phyloP scores from a whole-genome alignment of 1,140 invertebrate genomes.

The Scaptomyza hsui region DNA sequence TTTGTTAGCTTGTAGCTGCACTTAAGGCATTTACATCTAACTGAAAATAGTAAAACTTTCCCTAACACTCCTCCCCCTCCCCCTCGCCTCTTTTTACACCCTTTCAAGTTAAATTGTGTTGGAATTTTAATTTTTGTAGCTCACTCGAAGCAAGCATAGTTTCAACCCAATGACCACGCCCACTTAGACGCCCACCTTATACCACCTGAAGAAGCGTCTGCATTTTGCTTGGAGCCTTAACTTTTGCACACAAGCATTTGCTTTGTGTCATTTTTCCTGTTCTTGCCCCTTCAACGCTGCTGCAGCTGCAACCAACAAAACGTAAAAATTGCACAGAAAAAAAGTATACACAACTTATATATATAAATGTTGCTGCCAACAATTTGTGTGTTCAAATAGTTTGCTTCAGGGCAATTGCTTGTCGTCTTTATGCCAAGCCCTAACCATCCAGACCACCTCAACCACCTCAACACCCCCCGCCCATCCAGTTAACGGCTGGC shows the following conservation, averaged over 20 bases:
- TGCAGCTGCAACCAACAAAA: neutral
- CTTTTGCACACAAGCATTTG: constrained; percentile 73
- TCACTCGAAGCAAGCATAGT: constrained; percentile 5
- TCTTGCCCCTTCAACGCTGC: neutral
- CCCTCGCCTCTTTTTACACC: neutral
- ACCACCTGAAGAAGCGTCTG: constrained; percentile 16
- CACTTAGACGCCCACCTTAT: constrained; percentile 7
- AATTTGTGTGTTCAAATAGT: constrained; percentile 74
- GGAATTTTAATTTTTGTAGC: constrained; percentile 39
- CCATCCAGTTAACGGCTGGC: neutral
- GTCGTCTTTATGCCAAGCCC: constrained; percentile 31
- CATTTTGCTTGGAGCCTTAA: constrained; percentile 56
- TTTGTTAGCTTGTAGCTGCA: constrained; percentile 1
- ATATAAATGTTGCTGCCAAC: constrained; percentile 51
- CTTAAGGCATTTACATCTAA: constrained; percentile 17
- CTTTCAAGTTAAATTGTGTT: constrained; percentile 34
- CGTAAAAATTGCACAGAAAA: constrained; percentile 2
- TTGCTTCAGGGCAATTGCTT: constrained; percentile 69
- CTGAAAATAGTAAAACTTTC: constrained; percentile 11
- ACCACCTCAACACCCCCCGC: neutral
- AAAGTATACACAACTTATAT: neutral
- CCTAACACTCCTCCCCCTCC: too few relatives aligned
- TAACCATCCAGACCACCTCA: too few relatives aligned
- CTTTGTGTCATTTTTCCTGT: constrained; percentile 68
- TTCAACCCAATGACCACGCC: constrained; percentile 8